Base-by-base conservation (phyloP, 1,140 invertebrate genomes). In the Sitophilus oryzae region DNA sequence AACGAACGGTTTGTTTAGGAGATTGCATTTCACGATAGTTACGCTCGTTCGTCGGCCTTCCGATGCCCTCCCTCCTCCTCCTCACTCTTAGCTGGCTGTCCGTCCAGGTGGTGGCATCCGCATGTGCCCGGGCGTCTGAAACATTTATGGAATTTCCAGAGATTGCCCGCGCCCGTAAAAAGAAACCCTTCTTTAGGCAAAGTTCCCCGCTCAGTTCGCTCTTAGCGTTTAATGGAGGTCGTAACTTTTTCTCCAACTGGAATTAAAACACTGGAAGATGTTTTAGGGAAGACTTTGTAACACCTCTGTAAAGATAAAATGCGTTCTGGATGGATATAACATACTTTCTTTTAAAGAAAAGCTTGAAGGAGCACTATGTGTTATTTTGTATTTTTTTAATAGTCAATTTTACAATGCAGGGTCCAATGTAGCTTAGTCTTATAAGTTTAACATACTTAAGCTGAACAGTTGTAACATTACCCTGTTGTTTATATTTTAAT, bases 21-120 rank as follows among this genome's bases (percentile, higher is more conserved):
- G 60, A 66, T 65, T 66, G 61, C 62, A 65, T 54, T 62, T 61
- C 56, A 48, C 52, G 61, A 65, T 65, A 62, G 62, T 66, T 62
- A 30, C 25, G 25, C 11, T 6, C 25, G 25, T 11, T 30, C 25
- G 5, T 30, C 25, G 5, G 25, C 11, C 25, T 30, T 5, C 5
- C 11, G 5, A 11, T 11, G 25, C 25, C 5, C 11, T 11, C 25
- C 25, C 25, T 30, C 5, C 5, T 30, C 25, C 25, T 11, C 5
- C 43, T 52, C 63, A 58, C 55, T 55, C 46, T 60, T 47, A 20
- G 44, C 42, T 19, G 42, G 10, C 23, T 10, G 44, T 11, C 15
- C 49, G 45, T 56, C 52, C 41, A 52, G 50, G 43, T 55, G 36
- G 41, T 41, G 15, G 16, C 52, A 30, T 25, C 37, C 11, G 30